These are phyloP conservation scores for Setophaga kirtlandii DNA, from an alignment of 2,113 vertebrate genomes.

Conservation along the genomic window DNA sequence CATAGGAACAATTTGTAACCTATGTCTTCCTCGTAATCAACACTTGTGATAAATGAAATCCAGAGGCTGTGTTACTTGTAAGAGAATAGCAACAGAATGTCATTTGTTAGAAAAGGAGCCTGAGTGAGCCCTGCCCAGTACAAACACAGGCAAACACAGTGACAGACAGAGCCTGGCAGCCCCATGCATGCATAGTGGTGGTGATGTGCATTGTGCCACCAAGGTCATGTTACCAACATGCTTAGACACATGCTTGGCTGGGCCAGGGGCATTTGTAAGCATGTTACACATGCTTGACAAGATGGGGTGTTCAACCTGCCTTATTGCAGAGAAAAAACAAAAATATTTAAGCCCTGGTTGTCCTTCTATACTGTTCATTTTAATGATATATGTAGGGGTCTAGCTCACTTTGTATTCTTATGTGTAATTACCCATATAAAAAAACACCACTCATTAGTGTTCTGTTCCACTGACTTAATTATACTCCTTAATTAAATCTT, in stretches of 20 bases:
- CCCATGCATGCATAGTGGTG: accelerated
- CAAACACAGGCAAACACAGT: background rate
- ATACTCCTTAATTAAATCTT: constrained; percentile 87
- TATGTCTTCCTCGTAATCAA: constrained; percentile 27
- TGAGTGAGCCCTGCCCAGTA: constrained; percentile 3
- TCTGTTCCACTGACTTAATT: constrained; percentile 86
- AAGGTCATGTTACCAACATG: background rate
- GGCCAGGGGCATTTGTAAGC: background rate
- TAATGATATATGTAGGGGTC: constrained; percentile 68
- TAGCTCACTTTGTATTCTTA: constrained; percentile 73
- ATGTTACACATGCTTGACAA: background rate
- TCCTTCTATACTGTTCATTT: constrained; percentile 59
- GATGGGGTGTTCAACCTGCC: background rate
- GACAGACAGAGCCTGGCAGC: background rate
- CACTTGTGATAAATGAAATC: constrained; percentile 55
- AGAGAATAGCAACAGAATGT: constrained; percentile 58
- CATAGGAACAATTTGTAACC: background rate
- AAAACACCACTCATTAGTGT: constrained; percentile 78
- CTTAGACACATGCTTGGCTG: background rate
- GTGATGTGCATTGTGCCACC: background rate
- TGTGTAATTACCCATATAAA: constrained; percentile 78
- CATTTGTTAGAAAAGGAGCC: constrained; percentile 40
- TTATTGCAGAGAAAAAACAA: background rate
- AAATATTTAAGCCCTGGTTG: constrained; percentile 11
- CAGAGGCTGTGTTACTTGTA: constrained; percentile 31